A percentile compares a stretch with the other conserved stretches of the same genome.
Conservation (phyloP, 2,888 invertebrate species). For the Campopleginae sp. region DNA sequence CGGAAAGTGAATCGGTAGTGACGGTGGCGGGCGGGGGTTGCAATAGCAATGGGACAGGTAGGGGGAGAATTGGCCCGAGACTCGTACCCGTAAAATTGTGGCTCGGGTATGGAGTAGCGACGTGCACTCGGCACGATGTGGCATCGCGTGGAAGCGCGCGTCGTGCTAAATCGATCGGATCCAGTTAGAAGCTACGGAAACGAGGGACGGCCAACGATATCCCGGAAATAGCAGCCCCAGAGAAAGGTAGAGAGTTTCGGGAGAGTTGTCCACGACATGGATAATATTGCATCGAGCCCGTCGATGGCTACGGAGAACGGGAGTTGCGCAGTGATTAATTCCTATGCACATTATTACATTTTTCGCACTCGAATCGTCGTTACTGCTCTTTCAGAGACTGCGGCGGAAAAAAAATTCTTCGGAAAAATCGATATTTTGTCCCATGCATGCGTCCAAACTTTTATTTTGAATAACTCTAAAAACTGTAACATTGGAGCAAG, state of each 20-base stretch:
- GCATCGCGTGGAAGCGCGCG: slow-evolving; percentile 53
- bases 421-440: no score
- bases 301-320: slow-evolving; percentile 47
- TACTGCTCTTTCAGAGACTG: no score
- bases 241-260: slow-evolving; percentile 29
- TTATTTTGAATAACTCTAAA: no score
- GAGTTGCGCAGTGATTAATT: slow-evolving; percentile 30
- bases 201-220: slow-evolving; percentile 63
- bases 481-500: no score
- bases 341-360: slow-evolving; percentile 44
- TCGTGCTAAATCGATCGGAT: slow-evolving; percentile 69
- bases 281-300: slow-evolving; percentile 35
- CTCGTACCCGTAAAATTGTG: slow-evolving; percentile 68
- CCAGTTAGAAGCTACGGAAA: slow-evolving; percentile 66
- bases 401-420: no score
- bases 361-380: background rate
- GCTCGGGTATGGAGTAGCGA: slow-evolving; percentile 51
- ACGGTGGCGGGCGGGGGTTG: slow-evolving; percentile 16
- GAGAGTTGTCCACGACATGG: slow-evolving; percentile 14
- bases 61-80: slow-evolving; percentile 41
- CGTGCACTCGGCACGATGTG: slow-evolving; percentile 21
- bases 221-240: slow-evolving; percentile 59
- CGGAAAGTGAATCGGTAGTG: slow-evolving; percentile 71
- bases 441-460: no score
- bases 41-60: slow-evolving; percentile 17